These are phyloP conservation scores for Ciconia stormi DNA, from an alignment of 2,113 vertebrate species.

Conservation along the genomic window DNA sequence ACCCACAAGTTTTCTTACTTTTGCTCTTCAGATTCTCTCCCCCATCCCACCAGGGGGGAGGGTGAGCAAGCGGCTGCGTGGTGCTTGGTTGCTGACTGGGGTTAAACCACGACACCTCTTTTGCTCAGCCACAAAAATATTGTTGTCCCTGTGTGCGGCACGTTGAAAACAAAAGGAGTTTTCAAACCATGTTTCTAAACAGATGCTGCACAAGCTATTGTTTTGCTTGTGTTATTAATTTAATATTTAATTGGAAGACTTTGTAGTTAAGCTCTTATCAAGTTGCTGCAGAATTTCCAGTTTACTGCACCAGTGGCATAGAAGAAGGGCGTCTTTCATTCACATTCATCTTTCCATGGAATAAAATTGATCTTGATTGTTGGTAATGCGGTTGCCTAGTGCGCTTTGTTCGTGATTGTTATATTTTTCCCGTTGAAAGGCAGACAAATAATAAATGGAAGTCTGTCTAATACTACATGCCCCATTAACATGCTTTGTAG, in stretches of 20 bases:
- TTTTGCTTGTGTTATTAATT: background rate
- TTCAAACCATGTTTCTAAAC: background rate
- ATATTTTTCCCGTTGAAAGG: background rate
- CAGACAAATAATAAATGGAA: background rate
- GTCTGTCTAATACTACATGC: background rate
- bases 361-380: slow-evolving; percentile 11
- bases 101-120: background rate
- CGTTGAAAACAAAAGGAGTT: background rate
- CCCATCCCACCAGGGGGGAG: too few relatives aligned
- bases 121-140: background rate
- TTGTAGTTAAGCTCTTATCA: slow-evolving; percentile 32
- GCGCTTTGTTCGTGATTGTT: background rate
- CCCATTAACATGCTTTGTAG: background rate
- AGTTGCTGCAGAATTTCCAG: slow-evolving; percentile 31
- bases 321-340: background rate
- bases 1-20: too few relatives aligned
- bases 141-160: background rate
- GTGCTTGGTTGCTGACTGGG: too few relatives aligned
- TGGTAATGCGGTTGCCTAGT: background rate
- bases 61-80: too few relatives aligned
- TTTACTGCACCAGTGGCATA: background rate
- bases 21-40: too few relatives aligned
- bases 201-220: background rate
- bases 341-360: background rate
- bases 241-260: slow-evolving; percentile 7